These are phyloP conservation scores for Eriocheir sinensis DNA, from an alignment of 1,140 invertebrate genomes.

Conservation along the genomic window DNA sequence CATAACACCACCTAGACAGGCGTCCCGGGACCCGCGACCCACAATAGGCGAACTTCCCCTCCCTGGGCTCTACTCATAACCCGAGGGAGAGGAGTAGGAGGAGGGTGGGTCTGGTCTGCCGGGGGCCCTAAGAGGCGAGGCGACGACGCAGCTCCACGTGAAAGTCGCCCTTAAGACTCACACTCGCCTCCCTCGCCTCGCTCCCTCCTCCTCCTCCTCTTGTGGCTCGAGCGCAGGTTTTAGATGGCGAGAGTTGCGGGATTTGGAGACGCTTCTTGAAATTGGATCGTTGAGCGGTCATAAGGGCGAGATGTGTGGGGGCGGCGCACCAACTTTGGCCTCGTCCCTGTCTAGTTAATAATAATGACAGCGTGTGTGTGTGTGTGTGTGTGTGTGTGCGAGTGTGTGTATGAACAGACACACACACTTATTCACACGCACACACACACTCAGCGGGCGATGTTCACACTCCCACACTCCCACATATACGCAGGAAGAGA, in stretches of 20 bases:
- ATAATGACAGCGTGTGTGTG: neutral
- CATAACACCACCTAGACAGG: too few relatives aligned
- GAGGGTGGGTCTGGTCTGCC: too few relatives aligned
- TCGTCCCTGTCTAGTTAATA: neutral
- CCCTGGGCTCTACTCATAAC: neutral
- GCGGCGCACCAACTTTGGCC: neutral
- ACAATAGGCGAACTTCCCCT: conserved; percentile 39
- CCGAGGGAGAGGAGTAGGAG: too few relatives aligned
- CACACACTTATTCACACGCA: neutral
- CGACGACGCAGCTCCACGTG: neutral
- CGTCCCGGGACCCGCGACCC: neutral
- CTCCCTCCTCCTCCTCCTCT: too few relatives aligned
- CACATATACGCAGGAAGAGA: neutral
- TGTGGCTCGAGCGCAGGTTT: conserved; percentile 47
- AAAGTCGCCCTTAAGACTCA: conserved; percentile 49
- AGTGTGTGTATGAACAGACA: too few relatives aligned
- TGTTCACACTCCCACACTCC: neutral
- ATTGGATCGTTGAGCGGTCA: conserved; percentile 45
- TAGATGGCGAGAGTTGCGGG: conserved; percentile 42
- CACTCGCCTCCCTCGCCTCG: too few relatives aligned
- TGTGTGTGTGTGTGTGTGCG: too few relatives aligned
- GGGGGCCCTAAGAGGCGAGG: conserved; percentile 37
- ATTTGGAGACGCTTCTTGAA: conserved; percentile 56
- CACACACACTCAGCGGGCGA: conserved; percentile 20
- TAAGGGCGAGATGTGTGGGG: neutral